A percentile compares a stretch with the other conserved stretches of the same genome.
Conservation (phyloP, 2,888 invertebrate species). For the Pseudoips prasinana region DNA sequence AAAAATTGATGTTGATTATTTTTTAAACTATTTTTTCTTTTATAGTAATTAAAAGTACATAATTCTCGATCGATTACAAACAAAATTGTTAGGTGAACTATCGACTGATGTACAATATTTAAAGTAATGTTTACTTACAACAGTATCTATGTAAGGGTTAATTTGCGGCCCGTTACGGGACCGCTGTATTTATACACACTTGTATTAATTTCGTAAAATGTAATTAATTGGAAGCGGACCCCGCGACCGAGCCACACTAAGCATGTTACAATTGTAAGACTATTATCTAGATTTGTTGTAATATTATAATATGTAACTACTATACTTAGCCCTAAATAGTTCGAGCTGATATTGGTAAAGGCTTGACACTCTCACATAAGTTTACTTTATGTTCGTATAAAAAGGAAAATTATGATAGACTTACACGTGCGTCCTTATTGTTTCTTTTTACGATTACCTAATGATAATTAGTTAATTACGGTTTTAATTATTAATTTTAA, state of each 20-base stretch:
- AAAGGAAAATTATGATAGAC: slow-evolving; percentile 82
- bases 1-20: slow-evolving; percentile 76
- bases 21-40: slow-evolving; percentile 71
- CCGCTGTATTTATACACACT: slow-evolving; percentile 68
- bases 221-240: slow-evolving; percentile 74
- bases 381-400: slow-evolving; percentile 76
- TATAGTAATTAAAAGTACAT: slow-evolving; percentile 77
- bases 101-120: slow-evolving; percentile 80
- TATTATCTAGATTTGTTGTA: slow-evolving; percentile 79
- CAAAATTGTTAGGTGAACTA: slow-evolving; percentile 79
- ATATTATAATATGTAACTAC: slow-evolving; percentile 65
- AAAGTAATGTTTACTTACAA: slow-evolving; percentile 78
- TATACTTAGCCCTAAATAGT: slow-evolving; percentile 64
- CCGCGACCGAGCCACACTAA: slow-evolving; percentile 69
- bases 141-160: slow-evolving; percentile 76
- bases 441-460: slow-evolving; percentile 74
- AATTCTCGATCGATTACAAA: slow-evolving; percentile 77
- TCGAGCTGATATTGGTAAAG: slow-evolving; percentile 37
- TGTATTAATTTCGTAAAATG: slow-evolving; percentile 78
- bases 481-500: slow-evolving; percentile 81
- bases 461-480: slow-evolving; percentile 84
- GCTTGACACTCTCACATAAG: slow-evolving; percentile 40
- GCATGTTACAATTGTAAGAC: slow-evolving; percentile 78
- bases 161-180: slow-evolving; percentile 54
- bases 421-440: slow-evolving; percentile 75